Base-by-base conservation (phyloP, 2,888 invertebrate genomes). In the Diarsia dahlii region DNA sequence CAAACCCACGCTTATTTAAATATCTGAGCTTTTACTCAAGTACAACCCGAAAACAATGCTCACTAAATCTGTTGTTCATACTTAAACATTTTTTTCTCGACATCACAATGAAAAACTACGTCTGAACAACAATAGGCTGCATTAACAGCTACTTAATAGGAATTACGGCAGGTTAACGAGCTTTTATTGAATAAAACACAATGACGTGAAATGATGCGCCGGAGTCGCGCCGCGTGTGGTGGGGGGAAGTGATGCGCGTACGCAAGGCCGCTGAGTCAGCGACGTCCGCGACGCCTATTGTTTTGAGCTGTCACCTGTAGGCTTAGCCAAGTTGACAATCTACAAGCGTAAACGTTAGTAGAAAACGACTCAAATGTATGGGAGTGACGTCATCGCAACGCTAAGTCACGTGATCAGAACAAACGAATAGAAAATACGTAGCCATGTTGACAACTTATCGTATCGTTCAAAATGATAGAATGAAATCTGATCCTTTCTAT, bases 201-300 rank as follows among this genome's bases (percentile, higher is more conserved):
- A 87, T 90, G 80, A 83, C 79, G 85, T 80, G 84, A 87, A 89
- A 84, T 85, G 87, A 87, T 88, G 84, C 77, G 82, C 84, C 75
- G 65, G 75, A 74, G 81, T 71, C 66, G 81, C 67, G 69, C 70
- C 70, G 69, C 45, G 76, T 23, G 5, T 48, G 34, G 39, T 6
- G n/a, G 54, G n/a, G 74, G 45, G 64, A 15, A 20, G 45, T 28
- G 71, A 62, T 69, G 79, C 74, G 76, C 78, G 56, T 65, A 70
- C 76, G 80, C 88, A 89, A 90, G 89, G 90, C 82, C 85, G 84
- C 84, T 89, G 88, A 89, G 71, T 89, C 88, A 89, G 84, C 87
- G 71, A 56, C 72, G 78, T 81, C 70, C 76, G 71, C 76, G 80
- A 80, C 74, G 74, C 76, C 84, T 81, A 83, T 89, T 89, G 86